Base-by-base conservation (phyloP, 23 tunicate genomes). In the Corella eumyota region DNA sequence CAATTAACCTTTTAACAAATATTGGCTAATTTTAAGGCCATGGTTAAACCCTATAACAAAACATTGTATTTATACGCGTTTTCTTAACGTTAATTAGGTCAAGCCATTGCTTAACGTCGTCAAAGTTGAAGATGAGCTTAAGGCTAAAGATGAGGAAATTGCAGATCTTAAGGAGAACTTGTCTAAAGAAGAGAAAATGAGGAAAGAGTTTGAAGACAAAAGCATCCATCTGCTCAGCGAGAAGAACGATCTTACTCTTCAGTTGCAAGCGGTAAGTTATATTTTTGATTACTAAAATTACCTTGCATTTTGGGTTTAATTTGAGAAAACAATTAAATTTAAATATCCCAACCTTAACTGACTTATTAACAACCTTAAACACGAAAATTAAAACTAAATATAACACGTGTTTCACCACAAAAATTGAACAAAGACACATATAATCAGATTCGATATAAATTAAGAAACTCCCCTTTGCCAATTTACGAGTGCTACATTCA, bases 31-130 rank as follows among this genome's bases (percentile, higher is more conserved):
- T n/a, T n/a, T n/a, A n/a, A n/a, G n/a, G n/a, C n/a, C n/a, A n/a
- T n/a, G n/a, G n/a, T n/a, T n/a, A n/a, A n/a, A n/a, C n/a, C n/a
- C n/a, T n/a, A n/a, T n/a, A n/a, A n/a, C n/a, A n/a, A n/a, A n/a
- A n/a, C n/a, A n/a, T n/a, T n/a, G n/a, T n/a, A n/a, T n/a, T n/a
- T n/a, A n/a, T n/a, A n/a, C n/a, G n/a, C n/a, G n/a, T n/a, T n/a
- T n/a, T n/a, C n/a, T n/a, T n/a, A n/a, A n/a, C n/a, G n/a, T n/a
- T n/a, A n/a, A n/a, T 30, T 40, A 86, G 95, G 84, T 90, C 34
- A 90, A 90, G 69, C 97, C 97, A 32, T 78, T 90, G 38, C 75
- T 90, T 45, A 80, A 80, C 69, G 84, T 80, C 25, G 97, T 81
- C 34, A 68, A 76, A 38, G 83, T 72, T 50, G 97, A 81, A 51